Evolutionary conservation across 2,888 invertebrate genomes (phyloP).

Genomic region (Dryomyza anilis): DNA sequence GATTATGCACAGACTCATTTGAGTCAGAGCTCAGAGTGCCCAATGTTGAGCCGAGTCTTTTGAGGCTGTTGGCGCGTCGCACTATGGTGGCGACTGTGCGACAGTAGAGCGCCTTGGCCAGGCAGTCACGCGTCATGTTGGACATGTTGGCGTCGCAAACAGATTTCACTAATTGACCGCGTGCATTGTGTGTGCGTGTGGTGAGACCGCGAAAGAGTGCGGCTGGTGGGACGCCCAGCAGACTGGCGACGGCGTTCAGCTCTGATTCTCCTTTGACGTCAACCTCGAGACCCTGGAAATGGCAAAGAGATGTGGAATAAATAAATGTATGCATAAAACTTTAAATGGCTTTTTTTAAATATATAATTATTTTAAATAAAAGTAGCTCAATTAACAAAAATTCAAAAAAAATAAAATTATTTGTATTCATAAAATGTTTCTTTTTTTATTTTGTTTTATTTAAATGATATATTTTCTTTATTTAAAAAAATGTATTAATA

Average conservation of each 20-base stretch:
- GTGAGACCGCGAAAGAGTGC: conserved; percentile 75
- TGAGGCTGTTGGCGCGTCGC: conserved; percentile 88
- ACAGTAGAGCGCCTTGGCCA: conserved; percentile 91
- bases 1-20: conserved; percentile 89
- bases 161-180: conserved; percentile 80
- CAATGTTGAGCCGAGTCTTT: conserved; percentile 79
- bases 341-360: too few relatives aligned
- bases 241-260: conserved; percentile 82
- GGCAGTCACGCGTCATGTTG: conserved; percentile 84
- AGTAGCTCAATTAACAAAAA: background rate
- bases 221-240: conserved; percentile 69
- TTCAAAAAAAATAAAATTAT: background rate
- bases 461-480: too few relatives aligned
- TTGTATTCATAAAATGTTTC: background rate
- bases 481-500: too few relatives aligned
- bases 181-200: conserved; percentile 77
- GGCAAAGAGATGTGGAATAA: background rate
- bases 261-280: conserved; percentile 83
- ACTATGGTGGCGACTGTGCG: conserved; percentile 94
- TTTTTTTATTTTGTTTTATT: background rate
- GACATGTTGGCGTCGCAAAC: conserved; percentile 86
- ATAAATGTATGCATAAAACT: too few relatives aligned
- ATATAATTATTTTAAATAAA: background rate
- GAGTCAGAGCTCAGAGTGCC: conserved; percentile 89
- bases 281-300: conserved; percentile 69